Conservation (phyloP, 2,113 vertebrate genomes). For the Anser cygnoides region DNA sequence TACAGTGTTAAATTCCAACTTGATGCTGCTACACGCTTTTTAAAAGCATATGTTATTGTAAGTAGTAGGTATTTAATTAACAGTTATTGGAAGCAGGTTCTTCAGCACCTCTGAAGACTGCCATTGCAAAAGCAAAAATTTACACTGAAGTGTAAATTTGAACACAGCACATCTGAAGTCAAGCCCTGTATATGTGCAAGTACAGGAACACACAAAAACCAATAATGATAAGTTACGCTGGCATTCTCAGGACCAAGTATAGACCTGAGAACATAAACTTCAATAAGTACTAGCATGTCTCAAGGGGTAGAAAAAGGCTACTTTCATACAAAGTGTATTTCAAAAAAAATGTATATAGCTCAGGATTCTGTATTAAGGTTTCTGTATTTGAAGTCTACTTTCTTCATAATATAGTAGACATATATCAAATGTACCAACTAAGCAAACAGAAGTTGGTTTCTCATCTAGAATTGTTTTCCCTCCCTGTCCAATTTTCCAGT, state of each 20-base stretch:
- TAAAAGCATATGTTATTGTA: accelerated
- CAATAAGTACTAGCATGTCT: neutral
- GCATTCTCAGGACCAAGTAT: neutral
- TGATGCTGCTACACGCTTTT: neutral
- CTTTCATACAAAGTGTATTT: neutral
- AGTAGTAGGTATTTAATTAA: neutral
- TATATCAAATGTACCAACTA: neutral
- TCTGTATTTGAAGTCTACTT: neutral
- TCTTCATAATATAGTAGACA: neutral
- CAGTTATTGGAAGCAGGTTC: neutral
- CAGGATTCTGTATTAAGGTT: neutral
- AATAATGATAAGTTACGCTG: neutral
- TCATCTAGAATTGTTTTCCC: neutral
- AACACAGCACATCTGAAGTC: neutral
- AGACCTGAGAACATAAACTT: neutral
- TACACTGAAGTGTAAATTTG: neutral
- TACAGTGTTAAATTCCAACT: neutral
- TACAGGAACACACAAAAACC: neutral
- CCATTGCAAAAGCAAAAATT: neutral
- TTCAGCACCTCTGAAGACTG: neutral
- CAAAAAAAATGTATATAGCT: neutral
- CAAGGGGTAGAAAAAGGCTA: neutral
- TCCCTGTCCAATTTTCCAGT: neutral
- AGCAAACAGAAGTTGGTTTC: neutral
- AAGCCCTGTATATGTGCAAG: neutral